Evolutionary conservation across 1,140 invertebrate genomes (phyloP).

Genomic region (Formica selysi): DNA sequence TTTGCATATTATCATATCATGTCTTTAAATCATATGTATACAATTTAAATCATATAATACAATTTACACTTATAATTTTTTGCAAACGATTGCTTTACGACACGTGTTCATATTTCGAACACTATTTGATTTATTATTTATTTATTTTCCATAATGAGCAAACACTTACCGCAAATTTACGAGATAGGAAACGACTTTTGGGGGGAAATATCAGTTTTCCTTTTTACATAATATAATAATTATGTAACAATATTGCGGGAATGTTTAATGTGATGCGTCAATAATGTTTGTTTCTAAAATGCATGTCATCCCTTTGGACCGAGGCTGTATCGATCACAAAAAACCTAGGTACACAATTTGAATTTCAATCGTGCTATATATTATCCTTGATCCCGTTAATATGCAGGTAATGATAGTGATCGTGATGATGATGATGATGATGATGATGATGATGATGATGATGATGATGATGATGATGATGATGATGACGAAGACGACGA

Average conservation of each 20-base stretch:
- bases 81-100: conserved; percentile 14
- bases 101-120: not conserved
- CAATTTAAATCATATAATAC: not conserved
- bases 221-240: conserved; percentile 49
- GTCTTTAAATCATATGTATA: not conserved
- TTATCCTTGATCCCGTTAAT: conserved; percentile 77
- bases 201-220: conserved; percentile 11
- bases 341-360: conserved; percentile 74
- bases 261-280: conserved; percentile 68
- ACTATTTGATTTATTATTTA: not conserved
- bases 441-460: conserved; percentile 85
- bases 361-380: conserved; percentile 54
- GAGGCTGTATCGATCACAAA: conserved; percentile 76
- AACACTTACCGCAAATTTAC: not conserved
- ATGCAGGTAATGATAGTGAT: conserved; percentile 85
- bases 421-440: conserved; percentile 85
- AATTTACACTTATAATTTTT: conserved; percentile 10
- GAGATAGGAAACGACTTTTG: not conserved
- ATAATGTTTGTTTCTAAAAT: conserved; percentile 64
- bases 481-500: conserved; percentile 85
- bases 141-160: conserved; percentile 19
- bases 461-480: conserved; percentile 86
- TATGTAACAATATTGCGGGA: conserved; percentile 61
- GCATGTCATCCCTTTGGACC: conserved; percentile 71
- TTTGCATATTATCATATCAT: not conserved